Conservation (phyloP, 2,113 vertebrate genomes). For the Bubo blakistoni region DNA sequence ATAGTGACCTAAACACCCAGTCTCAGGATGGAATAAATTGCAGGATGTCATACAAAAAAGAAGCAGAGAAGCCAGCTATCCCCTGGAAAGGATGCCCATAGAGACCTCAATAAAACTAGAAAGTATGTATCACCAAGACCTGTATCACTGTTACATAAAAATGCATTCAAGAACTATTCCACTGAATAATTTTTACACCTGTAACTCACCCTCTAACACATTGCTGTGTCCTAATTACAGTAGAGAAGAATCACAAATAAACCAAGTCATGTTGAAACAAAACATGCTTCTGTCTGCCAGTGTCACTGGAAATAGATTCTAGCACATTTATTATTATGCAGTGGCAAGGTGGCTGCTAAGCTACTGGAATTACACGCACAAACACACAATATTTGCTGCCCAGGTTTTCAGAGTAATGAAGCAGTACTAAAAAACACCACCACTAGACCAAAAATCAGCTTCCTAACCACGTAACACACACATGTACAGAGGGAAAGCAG, state of each 20-base stretch:
- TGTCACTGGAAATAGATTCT: background rate
- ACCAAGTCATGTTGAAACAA: background rate
- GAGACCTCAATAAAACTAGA: background rate
- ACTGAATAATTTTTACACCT: background rate
- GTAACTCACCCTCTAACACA: background rate
- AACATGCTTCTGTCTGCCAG: background rate
- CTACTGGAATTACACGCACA: background rate
- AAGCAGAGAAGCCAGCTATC: background rate
- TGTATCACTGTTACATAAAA: background rate
- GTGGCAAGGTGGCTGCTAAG: background rate
- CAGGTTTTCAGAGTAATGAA: background rate
- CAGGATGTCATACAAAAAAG: background rate
- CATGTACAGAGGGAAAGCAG: background rate
- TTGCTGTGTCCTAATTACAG: background rate
- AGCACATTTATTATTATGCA: background rate
- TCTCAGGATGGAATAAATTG: background rate
- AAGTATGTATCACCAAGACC: background rate
- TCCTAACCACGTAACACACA: background rate
- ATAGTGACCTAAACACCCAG: background rate
- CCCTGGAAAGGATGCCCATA: background rate
- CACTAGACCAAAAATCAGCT: background rate
- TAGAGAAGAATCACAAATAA: background rate
- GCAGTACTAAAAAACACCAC: background rate
- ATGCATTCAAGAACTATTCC: background rate
- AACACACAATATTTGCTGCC: background rate